Conservation (phyloP, 2,113 vertebrate genomes). For the Irena cyanogastra region DNA sequence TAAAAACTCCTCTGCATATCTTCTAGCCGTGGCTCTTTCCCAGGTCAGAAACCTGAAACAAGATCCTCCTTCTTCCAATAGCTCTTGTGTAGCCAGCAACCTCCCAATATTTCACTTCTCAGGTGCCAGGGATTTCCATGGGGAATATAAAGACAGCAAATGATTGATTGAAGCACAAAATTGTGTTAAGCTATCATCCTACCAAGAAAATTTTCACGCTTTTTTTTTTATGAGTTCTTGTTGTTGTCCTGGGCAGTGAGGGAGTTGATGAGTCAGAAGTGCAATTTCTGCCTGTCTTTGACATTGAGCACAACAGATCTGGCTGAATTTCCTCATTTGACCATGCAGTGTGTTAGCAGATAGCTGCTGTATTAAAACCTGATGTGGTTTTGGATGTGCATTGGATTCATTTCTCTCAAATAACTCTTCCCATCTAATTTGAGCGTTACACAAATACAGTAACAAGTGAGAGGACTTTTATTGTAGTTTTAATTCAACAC, state of each 20-base stretch:
- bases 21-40: neutral
- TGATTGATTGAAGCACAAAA: neutral
- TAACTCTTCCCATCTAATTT: constrained; percentile 33
- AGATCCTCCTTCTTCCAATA: neutral
- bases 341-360: neutral
- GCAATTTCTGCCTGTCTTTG: neutral
- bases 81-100: neutral
- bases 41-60: neutral
- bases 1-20: neutral
- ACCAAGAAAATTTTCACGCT: neutral
- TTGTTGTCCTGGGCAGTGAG: neutral
- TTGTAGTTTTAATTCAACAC: constrained; percentile 46
- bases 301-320: neutral
- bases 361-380: constrained; percentile 32
- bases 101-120: neutral
- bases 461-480: constrained; percentile 62
- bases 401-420: constrained; percentile 22
- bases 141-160: rapidly evolving
- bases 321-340: neutral
- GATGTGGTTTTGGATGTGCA: neutral
- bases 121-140: neutral
- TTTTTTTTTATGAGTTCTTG: neutral
- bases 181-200: neutral
- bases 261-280: neutral
- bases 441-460: constrained; percentile 38